Evolutionary conservation across 2,113 vertebrate genomes (phyloP).

Genomic region (Monopterus albus): DNA sequence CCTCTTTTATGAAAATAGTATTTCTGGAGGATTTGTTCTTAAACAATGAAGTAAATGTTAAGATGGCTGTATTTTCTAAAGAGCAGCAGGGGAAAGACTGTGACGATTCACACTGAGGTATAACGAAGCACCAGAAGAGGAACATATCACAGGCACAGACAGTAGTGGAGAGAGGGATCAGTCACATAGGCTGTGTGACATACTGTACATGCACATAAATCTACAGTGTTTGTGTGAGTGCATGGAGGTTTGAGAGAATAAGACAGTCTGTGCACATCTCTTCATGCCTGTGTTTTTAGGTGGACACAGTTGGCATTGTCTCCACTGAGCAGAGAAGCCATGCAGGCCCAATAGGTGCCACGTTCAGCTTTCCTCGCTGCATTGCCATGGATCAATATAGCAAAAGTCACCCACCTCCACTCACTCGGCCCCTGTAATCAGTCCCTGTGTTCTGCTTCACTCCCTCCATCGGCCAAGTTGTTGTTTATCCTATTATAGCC

Average conservation of each 20-base stretch:
- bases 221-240: slow-evolving; percentile 1
- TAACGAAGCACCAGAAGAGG: slow-evolving; percentile 61
- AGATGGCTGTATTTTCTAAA: slow-evolving; percentile 71
- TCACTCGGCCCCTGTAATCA: slow-evolving; percentile 65
- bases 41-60: slow-evolving; percentile 88
- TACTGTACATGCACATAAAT: not conserved
- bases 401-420: slow-evolving; percentile 65
- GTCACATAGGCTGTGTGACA: not conserved
- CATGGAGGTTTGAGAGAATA: slow-evolving; percentile 5
- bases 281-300: slow-evolving; percentile 39
- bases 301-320: slow-evolving; percentile 58
- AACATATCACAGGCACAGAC: slow-evolving; percentile 16
- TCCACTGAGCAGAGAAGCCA: slow-evolving; percentile 39
- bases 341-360: slow-evolving; percentile 60
- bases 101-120: slow-evolving; percentile 54
- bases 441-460: slow-evolving; percentile 70
- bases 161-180: slow-evolving; percentile 28
- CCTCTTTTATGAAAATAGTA: slow-evolving; percentile 78
- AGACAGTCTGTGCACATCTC: slow-evolving; percentile 31
- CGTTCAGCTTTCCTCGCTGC: slow-evolving; percentile 55
- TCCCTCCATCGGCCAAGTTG: slow-evolving; percentile 72
- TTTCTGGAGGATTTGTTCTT: slow-evolving; percentile 80
- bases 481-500: slow-evolving; percentile 82
- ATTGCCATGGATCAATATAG: slow-evolving; percentile 73
- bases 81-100: slow-evolving; percentile 45